A percentile compares a stretch with the other conserved stretches of the same genome.
These are phyloP conservation scores for Sinosuthora webbiana DNA, from an alignment of 2,113 vertebrate genomes.

Conservation along the genomic window DNA sequence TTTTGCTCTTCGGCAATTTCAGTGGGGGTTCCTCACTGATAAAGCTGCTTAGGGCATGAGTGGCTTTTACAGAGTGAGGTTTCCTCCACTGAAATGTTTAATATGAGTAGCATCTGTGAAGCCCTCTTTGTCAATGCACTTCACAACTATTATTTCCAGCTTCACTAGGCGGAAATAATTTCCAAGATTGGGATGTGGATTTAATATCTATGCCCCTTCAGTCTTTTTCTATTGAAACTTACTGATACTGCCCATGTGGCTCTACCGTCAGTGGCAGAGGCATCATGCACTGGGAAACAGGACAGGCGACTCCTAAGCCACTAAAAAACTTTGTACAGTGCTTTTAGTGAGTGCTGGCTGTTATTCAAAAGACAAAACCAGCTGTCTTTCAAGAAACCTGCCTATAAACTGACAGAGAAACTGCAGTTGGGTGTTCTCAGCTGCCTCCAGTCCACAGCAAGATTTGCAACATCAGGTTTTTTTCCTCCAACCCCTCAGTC, in stretches of 20 bases:
- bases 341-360: not conserved
- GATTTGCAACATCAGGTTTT: not conserved
- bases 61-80: not conserved
- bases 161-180: not conserved
- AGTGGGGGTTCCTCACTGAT: not conserved
- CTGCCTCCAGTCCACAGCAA: not conserved
- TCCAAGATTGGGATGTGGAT: not conserved
- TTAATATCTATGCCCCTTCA: not conserved
- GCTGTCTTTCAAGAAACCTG: not conserved
- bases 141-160: not conserved
- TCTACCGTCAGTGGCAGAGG: accelerated
- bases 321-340: not conserved
- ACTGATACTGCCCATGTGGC: not conserved
- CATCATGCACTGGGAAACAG: not conserved
- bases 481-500: not conserved
- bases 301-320: not conserved
- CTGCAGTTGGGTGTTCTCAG: not conserved
- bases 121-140: not conserved
- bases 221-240: not conserved
- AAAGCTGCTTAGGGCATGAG: not conserved
- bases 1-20: not conserved
- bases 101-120: not conserved
- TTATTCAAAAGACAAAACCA: not conserved
- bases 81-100: not conserved
- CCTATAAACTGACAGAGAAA: not conserved